Evolutionary conservation across 2,888 invertebrate species (phyloP), one percentile per base, ranked within the genome.

Genomic region (Neoitamus cyanurus): DNA sequence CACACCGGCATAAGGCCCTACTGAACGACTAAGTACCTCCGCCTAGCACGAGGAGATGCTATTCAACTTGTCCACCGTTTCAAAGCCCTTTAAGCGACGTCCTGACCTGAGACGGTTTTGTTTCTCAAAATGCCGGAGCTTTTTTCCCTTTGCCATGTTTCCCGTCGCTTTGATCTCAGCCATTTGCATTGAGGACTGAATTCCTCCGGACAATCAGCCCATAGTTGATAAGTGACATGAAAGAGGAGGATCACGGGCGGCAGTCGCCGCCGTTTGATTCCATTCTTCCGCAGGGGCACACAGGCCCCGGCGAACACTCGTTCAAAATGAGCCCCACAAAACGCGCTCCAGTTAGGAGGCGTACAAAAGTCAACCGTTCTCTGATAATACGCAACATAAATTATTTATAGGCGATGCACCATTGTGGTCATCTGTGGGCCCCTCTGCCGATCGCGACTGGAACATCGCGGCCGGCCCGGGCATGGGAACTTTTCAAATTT

Each of bases 161-260:
- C 36, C 73, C 73, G 36, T 73, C 36, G 25, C 73, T 73, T 73
- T 73, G 73, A 73, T 73, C 73, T 37, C 25, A 36, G 15, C 73
- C 73, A 73, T 73, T 73, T 73, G 37, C 73, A 73, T 73, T 36
- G 73, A 73, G 36, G 73, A 9, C 9, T 73, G 73, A 73, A 73
- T 73, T 73, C 73, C 73, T 73, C 25, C 36, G 73, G 73, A 73
- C 73, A 73, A 73, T 73, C 73, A 36, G 20, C 7, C 20, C 20
- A 73, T 34, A 36, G 73, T 73, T 73, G 73, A 73, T 73, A 73
- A 73, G 73, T 73, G 73, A 73, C 73, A 73, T 73, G 73, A 73
- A 73, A 73, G 73, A 73, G 73, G 73, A 73, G 73, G 73, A 73
- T 73, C 73, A 20, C 31, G 31, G 4, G 73, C 15, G 36, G 73